Evolutionary conservation across 2,797 vertebrate species (phyloP).

Genomic region (Gymnothorax reevesii): DNA sequence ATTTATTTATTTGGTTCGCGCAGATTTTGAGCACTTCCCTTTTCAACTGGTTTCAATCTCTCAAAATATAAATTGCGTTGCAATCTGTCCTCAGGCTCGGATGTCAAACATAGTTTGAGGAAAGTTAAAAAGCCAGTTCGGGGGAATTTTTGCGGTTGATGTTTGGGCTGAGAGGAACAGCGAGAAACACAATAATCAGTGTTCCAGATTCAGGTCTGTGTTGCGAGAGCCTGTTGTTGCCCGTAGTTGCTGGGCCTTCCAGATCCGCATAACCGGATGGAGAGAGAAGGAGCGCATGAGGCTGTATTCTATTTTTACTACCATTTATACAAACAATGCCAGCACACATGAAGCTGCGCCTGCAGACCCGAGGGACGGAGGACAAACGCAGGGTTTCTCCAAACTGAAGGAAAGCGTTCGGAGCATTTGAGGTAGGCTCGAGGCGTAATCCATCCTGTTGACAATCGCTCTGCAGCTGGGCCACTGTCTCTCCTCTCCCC

Average conservation of each 20-base stretch:
- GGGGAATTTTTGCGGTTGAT: neutral
- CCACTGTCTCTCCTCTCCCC: neutral
- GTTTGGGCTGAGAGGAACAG: neutral
- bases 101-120: conserved; percentile 37
- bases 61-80: conserved; percentile 40
- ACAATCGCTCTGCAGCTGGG: neutral
- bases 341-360: neutral
- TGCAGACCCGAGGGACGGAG: neutral
- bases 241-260: neutral
- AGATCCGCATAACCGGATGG: neutral
- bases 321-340: neutral
- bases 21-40: neutral
- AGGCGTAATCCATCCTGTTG: conserved; percentile 4
- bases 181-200: conserved; percentile 13
- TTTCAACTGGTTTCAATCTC: neutral
- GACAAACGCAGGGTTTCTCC: neutral
- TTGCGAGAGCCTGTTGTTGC: conserved; percentile 13
- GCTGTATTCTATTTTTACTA: neutral
- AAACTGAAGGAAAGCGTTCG: neutral
- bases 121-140: conserved; percentile 27
- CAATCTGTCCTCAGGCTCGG: conserved; percentile 36
- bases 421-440: neutral
- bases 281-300: neutral
- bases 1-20: neutral
- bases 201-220: conserved; percentile 11